A percentile compares a stretch with the other conserved stretches of the same genome.
Evolutionary conservation across 1,140 invertebrate species (phyloP).

Genomic region (Leptoteleia sp.): DNA sequence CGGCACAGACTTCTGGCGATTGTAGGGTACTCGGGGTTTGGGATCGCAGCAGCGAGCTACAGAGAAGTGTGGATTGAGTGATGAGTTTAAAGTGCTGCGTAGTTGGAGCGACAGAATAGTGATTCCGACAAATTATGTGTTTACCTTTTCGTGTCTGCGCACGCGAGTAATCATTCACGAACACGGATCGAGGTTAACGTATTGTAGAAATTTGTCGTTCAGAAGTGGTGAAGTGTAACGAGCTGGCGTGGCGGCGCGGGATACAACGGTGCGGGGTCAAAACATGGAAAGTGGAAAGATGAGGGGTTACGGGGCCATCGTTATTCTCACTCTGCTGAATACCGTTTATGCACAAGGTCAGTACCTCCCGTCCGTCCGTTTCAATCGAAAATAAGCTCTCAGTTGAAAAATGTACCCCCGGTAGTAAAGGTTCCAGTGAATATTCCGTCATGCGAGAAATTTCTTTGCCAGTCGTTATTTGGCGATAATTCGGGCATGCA

Average conservation of each 20-base stretch:
- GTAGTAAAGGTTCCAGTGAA: too few relatives aligned
- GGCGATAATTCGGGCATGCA: too few relatives aligned
- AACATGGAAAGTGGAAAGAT: constrained; percentile 73
- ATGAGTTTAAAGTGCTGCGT: constrained; percentile 67
- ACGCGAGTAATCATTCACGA: constrained; percentile 46
- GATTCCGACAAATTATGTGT: constrained; percentile 53
- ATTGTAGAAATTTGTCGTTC: constrained; percentile 51
- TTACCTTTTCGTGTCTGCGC: constrained; percentile 40
- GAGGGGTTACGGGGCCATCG: constrained; percentile 73
- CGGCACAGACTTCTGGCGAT: constrained; percentile 43
- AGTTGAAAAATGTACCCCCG: too few relatives aligned
- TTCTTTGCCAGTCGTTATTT: too few relatives aligned
- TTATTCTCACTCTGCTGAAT: constrained; percentile 73
- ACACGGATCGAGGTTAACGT: constrained; percentile 34
- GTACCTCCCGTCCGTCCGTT: too few relatives aligned
- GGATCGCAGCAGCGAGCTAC: constrained; percentile 9
- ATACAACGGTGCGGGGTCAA: constrained; percentile 57
- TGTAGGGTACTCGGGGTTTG: constrained; percentile 20
- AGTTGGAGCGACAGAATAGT: constrained; percentile 61
- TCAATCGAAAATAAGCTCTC: too few relatives aligned
- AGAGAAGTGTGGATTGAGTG: constrained; percentile 59
- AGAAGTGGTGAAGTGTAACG: constrained; percentile 68
- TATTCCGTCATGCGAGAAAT: too few relatives aligned
- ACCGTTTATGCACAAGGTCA: constrained; percentile 78
- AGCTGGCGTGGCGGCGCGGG: constrained; percentile 67